A percentile compares a stretch with the other conserved stretches of the same genome.
Conservation (phyloP, 2,797 vertebrate species). For the Mormyrus proboscirostris region DNA sequence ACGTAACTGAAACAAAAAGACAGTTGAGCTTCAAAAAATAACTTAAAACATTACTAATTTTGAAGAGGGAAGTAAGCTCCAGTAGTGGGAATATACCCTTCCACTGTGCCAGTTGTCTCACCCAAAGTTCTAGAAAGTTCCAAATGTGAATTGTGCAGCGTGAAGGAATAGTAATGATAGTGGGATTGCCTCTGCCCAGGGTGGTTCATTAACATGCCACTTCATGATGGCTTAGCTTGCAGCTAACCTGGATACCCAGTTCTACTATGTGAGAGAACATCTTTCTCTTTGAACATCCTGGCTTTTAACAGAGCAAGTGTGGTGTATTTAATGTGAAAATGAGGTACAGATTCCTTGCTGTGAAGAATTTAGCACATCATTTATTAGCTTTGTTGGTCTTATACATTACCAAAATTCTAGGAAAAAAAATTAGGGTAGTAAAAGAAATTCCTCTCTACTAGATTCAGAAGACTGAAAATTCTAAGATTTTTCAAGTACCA, state of each 20-base stretch:
- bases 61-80: background rate
- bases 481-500: background rate
- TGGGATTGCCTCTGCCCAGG: background rate
- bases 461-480: background rate
- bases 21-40: background rate
- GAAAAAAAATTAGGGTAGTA: background rate
- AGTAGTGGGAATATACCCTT: background rate
- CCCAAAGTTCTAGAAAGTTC: background rate
- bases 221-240: background rate
- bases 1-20: background rate
- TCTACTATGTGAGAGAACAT: background rate
- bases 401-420: background rate
- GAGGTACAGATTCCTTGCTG: background rate
- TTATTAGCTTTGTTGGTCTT: background rate
- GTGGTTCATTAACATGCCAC: background rate
- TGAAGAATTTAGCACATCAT: background rate
- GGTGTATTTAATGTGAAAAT: background rate
- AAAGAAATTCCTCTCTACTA: background rate
- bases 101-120: background rate
- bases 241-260: conserved; percentile 20
- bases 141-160: background rate
- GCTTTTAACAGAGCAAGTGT: background rate
- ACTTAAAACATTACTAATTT: background rate
- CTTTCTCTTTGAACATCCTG: background rate
- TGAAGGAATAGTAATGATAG: background rate